phyloP scores from a whole-genome alignment of 2,113 vertebrate genomes.

The Numida meleagris region DNA sequence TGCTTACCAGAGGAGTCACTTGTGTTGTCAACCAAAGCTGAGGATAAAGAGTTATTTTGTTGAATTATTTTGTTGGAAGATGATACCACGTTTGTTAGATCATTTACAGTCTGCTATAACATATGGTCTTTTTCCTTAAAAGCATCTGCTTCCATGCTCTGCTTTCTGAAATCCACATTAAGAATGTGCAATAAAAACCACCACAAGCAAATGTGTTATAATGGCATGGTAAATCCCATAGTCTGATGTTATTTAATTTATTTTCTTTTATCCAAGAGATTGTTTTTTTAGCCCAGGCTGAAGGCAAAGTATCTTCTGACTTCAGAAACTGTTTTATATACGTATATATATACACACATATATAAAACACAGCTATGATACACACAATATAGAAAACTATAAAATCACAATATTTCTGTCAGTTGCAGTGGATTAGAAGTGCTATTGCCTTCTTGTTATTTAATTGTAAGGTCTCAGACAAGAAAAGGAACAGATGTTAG shows the following conservation, averaged over 20 bases:
- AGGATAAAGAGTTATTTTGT: not conserved
- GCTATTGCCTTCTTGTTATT: not conserved
- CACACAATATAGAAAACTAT: not conserved
- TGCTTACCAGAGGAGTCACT: not conserved
- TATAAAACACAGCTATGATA: not conserved
- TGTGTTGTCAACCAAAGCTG: not conserved
- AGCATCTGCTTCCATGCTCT: not conserved
- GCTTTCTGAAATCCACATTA: not conserved
- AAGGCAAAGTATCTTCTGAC: not conserved
- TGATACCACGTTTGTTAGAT: not conserved
- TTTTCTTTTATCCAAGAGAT: not conserved
- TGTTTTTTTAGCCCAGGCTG: not conserved
- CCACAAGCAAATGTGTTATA: not conserved
- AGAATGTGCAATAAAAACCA: not conserved
- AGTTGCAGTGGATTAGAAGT: not conserved
- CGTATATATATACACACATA: not conserved
- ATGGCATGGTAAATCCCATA: not conserved
- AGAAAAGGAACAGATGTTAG: not conserved
- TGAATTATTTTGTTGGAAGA: not conserved
- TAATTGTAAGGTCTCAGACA: not conserved
- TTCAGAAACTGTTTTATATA: not conserved
- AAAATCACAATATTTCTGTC: not conserved
- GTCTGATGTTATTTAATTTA: not conserved
- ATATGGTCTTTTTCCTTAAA: not conserved
- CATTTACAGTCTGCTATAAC: not conserved